A percentile compares a stretch with the other conserved stretches of the same genome.
phyloP scores from a whole-genome alignment of 2,888 invertebrate species.

The Lagria hirta region DNA sequence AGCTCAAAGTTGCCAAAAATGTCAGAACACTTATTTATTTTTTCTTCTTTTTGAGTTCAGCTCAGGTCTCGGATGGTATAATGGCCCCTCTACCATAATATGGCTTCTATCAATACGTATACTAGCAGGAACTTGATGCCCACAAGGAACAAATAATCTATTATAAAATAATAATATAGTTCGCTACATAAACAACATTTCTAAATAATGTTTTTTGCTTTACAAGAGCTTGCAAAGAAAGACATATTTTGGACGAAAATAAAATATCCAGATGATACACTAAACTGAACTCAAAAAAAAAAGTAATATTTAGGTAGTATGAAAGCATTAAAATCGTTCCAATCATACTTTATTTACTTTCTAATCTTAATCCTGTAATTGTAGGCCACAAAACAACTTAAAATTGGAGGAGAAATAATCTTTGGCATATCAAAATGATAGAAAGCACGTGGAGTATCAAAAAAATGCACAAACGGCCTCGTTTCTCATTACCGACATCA shows the following conservation, averaged over 20 bases:
- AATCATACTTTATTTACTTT: constrained; percentile 31
- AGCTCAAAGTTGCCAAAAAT: constrained; percentile 40
- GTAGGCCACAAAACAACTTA: constrained; percentile 21
- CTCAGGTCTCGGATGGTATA: constrained; percentile 17
- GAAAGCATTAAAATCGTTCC: constrained; percentile 26
- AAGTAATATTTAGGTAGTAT: constrained; percentile 17
- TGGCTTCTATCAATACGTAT: constrained; percentile 7
- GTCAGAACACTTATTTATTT: constrained; percentile 32
- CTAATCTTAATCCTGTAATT: constrained; percentile 15
- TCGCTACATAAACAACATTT: constrained; percentile 2
- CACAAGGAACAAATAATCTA: constrained; percentile 3
- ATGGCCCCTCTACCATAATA: constrained; percentile 36
- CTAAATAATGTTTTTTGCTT: constrained; percentile 19
- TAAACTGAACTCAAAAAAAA: constrained; percentile 37
- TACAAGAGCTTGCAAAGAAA: constrained; percentile 9
- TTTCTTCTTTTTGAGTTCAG: constrained; percentile 39
- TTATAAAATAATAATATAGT: constrained; percentile 8
- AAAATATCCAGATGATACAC: constrained; percentile 14
- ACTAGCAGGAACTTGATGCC: constrained; percentile 3
- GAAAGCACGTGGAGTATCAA: constrained; percentile 25
- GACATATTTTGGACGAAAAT: constrained; percentile 25
- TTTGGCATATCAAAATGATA: constrained; percentile 19
- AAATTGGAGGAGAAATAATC: constrained; percentile 12
- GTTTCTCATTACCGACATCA: constrained; percentile 20
- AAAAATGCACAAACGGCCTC: constrained; percentile 30